Conservation (phyloP, 2,888 invertebrate genomes). For the Pinctada fucata region DNA sequence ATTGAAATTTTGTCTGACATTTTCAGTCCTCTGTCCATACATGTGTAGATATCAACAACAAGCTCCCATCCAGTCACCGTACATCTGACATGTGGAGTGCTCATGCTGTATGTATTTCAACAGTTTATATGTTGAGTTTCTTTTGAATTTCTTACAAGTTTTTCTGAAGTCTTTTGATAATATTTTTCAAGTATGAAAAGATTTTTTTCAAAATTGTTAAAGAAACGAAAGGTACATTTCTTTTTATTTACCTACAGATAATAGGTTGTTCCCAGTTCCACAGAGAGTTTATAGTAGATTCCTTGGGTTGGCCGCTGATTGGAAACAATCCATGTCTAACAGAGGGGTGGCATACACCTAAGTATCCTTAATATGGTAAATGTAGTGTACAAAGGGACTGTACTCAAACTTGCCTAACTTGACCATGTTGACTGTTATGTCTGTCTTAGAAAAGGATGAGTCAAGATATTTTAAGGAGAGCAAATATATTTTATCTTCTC, state of each 20-base stretch:
- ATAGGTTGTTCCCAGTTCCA: constrained; percentile 71
- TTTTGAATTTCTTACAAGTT: no score
- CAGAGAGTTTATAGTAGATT: constrained; percentile 64
- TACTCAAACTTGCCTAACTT: no score
- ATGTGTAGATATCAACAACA: constrained; percentile 65
- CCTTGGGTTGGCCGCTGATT: constrained; percentile 69
- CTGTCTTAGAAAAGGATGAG: neutral
- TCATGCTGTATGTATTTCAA: constrained; percentile 58
- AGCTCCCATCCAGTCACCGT: constrained; percentile 54
- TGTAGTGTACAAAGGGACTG: no score
- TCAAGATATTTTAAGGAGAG: neutral
- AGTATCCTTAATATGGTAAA: constrained; percentile 57
- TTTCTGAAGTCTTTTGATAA: neutral
- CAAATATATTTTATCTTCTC: neutral
- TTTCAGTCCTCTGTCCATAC: constrained; percentile 58
- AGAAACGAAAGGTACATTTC: neutral
- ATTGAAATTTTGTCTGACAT: neutral
- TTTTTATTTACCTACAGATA: constrained; percentile 54
- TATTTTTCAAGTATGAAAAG: neutral
- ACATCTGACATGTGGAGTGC: constrained; percentile 60
- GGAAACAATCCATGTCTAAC: constrained; percentile 65
- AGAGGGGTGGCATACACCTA: constrained; percentile 66
- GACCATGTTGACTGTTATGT: neutral
- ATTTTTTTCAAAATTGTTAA: neutral
- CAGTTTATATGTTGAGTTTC: neutral